Evolutionary conservation across 1,140 invertebrate species (phyloP).

Genomic region (Papilio xuthus): DNA sequence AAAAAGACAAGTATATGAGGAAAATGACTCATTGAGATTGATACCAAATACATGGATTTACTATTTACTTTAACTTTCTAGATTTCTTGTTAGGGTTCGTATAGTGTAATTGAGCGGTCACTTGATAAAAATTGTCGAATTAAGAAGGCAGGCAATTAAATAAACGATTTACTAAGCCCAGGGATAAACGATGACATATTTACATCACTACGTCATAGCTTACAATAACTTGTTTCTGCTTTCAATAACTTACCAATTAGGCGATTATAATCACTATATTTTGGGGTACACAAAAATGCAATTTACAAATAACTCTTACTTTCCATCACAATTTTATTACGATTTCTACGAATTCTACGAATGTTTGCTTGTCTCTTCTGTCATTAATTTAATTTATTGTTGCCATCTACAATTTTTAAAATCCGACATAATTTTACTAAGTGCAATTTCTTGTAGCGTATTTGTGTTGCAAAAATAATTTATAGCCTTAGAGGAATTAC

Average conservation of each 20-base stretch:
- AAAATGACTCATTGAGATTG: slow-evolving; percentile 34
- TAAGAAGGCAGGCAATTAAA: background rate
- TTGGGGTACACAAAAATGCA: slow-evolving; percentile 7
- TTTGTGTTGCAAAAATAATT: background rate
- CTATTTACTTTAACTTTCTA: background rate
- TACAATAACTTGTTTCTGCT: background rate
- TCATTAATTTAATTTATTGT: background rate
- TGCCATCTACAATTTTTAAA: background rate
- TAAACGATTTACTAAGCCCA: slow-evolving; percentile 8
- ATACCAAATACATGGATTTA: background rate
- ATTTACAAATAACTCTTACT: background rate
- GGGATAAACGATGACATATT: slow-evolving; percentile 25
- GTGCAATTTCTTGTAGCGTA: too few relatives aligned
- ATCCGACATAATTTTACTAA: background rate
- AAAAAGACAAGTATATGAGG: slow-evolving; percentile 28
- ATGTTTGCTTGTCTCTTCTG: slow-evolving; percentile 8
- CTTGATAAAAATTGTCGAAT: background rate
- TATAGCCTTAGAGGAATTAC: background rate
- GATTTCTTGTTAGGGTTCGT: background rate
- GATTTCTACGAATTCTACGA: background rate
- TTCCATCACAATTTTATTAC: slow-evolving; percentile 9
- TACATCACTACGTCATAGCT: slow-evolving; percentile 27
- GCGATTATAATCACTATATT: slow-evolving; percentile 10
- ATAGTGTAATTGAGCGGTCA: background rate
- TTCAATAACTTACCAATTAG: slow-evolving; percentile 30